Conservation (phyloP, 2,888 invertebrate genomes). For the Xestia c-nigrum region DNA sequence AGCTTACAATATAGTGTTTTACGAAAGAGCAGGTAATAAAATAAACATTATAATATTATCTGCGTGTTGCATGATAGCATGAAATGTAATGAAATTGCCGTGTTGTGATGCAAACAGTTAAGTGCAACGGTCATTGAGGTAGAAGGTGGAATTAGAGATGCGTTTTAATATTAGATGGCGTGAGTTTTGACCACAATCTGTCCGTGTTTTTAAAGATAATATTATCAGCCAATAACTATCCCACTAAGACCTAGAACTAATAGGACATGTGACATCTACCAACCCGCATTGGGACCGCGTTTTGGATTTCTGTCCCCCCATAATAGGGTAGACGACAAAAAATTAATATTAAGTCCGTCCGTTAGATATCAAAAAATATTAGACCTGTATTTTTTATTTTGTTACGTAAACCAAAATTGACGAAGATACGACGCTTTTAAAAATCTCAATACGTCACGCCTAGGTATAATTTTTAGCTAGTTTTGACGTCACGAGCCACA, state of each 20-base stretch:
- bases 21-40: conserved; percentile 84
- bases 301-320: neutral
- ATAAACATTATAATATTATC: conserved; percentile 24
- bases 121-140: conserved; percentile 28
- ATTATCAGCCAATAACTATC: neutral
- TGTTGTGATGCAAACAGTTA: conserved; percentile 29
- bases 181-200: neutral
- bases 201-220: neutral
- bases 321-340: too few species aligned
- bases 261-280: neutral
- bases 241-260: too few species aligned
- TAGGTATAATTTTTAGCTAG: too few species aligned
- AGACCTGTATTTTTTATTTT: too few species aligned
- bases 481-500: too few species aligned
- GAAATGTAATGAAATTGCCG: conserved; percentile 15
- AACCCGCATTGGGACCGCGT: neutral
- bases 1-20: conserved; percentile 81
- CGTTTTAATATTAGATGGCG: neutral
- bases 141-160: neutral
- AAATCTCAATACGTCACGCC: too few species aligned
- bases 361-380: too few species aligned
- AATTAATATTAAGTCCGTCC: too few species aligned
- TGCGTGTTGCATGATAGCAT: conserved; percentile 14
- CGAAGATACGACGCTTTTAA: too few species aligned
- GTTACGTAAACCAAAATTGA: too few species aligned